Percentiles rank a stretch among this genome's conserved stretches.
These are phyloP conservation scores for Dissostichus mawsoni DNA, from an alignment of 2,113 vertebrate species.

Conservation along the genomic window DNA sequence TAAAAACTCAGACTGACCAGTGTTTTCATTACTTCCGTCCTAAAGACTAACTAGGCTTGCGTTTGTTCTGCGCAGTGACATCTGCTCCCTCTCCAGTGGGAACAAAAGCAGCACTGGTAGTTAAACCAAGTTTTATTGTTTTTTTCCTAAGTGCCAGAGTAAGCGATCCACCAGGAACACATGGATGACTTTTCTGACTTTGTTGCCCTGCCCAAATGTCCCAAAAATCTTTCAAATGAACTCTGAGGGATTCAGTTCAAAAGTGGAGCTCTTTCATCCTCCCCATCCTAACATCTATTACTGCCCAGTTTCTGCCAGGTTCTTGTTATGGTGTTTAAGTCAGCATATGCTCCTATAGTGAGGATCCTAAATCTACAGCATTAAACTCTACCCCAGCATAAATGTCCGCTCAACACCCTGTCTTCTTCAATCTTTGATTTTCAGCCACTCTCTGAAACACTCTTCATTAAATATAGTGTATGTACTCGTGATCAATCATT, in stretches of 20 bases:
- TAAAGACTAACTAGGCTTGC: not conserved
- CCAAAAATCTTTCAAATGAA: conserved; percentile 8
- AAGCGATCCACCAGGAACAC: not conserved
- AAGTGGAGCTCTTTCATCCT: not conserved
- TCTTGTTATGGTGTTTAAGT: not conserved
- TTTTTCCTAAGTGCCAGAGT: not conserved
- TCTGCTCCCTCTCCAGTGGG: not conserved
- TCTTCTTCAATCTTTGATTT: not conserved
- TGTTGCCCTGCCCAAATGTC: not conserved
- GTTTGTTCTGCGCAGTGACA: not conserved
- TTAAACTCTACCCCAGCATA: not conserved
- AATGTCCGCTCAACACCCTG: not conserved
- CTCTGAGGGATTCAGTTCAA: not conserved
- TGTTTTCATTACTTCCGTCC: not conserved
- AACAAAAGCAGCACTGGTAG: conserved; percentile 5
- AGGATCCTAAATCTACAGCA: not conserved
- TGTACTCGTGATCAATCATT: conserved; percentile 52
- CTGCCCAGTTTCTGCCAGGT: conserved; percentile 13
- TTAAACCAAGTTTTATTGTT: not conserved
- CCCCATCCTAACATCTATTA: conserved; percentile 16
- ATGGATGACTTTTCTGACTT: not conserved
- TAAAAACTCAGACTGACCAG: no score
- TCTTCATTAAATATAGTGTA: conserved; percentile 56
- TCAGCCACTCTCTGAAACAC: not conserved
- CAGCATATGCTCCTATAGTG: not conserved